Conservation (phyloP, 2,113 vertebrate genomes). For the Fulica atra region DNA sequence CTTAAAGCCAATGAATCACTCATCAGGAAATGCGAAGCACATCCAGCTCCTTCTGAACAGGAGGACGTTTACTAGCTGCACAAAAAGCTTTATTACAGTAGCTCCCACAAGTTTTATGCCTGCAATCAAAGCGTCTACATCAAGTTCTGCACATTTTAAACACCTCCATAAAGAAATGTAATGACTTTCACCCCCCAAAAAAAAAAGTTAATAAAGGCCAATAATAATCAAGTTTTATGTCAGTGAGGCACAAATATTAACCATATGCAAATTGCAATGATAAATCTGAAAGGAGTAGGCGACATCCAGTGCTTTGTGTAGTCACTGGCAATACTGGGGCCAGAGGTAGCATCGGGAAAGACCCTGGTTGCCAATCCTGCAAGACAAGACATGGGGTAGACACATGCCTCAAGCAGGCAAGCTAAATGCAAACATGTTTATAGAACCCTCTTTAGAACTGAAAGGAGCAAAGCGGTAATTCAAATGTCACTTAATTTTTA, state of each 20-base stretch:
- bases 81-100: slow-evolving; percentile 27
- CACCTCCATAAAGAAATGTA: slow-evolving; percentile 39
- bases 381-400: accelerated
- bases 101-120: slow-evolving; percentile 27
- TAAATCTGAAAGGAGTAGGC: background rate
- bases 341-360: background rate
- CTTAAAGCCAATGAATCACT: background rate
- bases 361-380: background rate
- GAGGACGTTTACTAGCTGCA: slow-evolving; percentile 13
- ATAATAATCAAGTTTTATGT: background rate
- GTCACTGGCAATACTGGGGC: background rate
- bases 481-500: background rate
- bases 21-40: background rate
- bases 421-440: background rate
- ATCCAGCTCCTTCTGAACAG: background rate
- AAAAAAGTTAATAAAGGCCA: slow-evolving; percentile 41
- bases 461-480: background rate
- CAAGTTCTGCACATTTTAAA: slow-evolving; percentile 42
- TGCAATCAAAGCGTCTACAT: background rate
- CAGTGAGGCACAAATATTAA: slow-evolving; percentile 12
- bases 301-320: background rate
- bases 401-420: background rate
- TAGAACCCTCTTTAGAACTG: background rate
- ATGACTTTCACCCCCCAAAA: background rate
- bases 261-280: background rate